Evolutionary conservation across 2,888 invertebrate species (phyloP).

Genomic region (Ornithoptera priamus): DNA sequence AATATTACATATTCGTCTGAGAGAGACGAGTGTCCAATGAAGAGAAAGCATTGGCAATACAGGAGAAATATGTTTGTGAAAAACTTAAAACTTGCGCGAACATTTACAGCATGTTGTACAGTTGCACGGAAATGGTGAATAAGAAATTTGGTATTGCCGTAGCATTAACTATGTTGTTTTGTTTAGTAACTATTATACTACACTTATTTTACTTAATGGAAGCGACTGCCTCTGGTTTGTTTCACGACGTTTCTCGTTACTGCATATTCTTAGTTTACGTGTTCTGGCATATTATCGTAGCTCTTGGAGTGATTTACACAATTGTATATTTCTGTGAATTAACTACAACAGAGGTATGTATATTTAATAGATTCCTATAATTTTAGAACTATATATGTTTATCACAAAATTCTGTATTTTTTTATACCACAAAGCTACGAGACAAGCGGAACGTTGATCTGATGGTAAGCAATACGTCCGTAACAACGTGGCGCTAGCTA

Average conservation of each 20-base stretch:
- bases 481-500: too few species aligned
- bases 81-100: constrained; percentile 55
- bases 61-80: constrained; percentile 49
- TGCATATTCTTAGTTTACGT: constrained; percentile 52
- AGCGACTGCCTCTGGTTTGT: constrained; percentile 59
- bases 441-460: too few species aligned
- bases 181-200: constrained; percentile 46
- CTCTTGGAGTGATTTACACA: constrained; percentile 44
- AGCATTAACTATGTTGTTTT: constrained; percentile 45
- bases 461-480: too few species aligned
- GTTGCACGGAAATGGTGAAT: constrained; percentile 42
- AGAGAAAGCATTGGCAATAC: constrained; percentile 40
- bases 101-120: constrained; percentile 51
- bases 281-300: constrained; percentile 54
- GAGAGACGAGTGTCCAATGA: constrained; percentile 37
- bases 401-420: too few species aligned
- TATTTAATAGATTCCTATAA: background rate
- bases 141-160: constrained; percentile 49
- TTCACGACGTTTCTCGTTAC: constrained; percentile 51
- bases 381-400: too few species aligned
- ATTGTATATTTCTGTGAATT: constrained; percentile 49
- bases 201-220: constrained; percentile 68
- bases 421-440: too few species aligned
- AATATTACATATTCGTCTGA: constrained; percentile 45
- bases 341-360: constrained; percentile 48